Evolutionary conservation across 2,888 invertebrate genomes (phyloP), one percentile per base, ranked within the genome.

Genomic region (Hylaea fasciaria): DNA sequence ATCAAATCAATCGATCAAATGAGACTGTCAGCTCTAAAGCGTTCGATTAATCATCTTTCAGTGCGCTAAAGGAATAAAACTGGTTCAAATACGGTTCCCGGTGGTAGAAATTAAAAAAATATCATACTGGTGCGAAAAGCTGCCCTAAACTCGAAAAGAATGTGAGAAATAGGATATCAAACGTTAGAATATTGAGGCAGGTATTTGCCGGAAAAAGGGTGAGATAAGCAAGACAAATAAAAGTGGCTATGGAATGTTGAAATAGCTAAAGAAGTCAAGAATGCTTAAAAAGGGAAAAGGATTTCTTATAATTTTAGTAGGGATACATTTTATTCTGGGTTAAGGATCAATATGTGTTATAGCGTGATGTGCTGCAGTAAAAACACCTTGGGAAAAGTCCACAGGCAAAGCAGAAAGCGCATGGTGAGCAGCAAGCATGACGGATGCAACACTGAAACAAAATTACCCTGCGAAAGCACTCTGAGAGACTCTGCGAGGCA

Each of bases 401-500:
- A n/a, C n/a, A n/a, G n/a, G n/a, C n/a, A n/a, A n/a, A n/a, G n/a
- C n/a, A n/a, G n/a, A n/a, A n/a, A n/a, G n/a, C n/a, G n/a, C n/a
- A n/a, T n/a, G n/a, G n/a, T n/a, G 22, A 22, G 22, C 22, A 22
- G 22, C 3, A 22, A 22, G 22, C 22, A n/a, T 28, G 4, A 28
- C 32, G 10, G 32, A 32, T 7, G 4, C 9, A 32, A 7, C 10
- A 8, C 1, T 7, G 7, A 32, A 32, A 32, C 9, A 32, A 1
- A 35, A 12, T 75, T 82, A 93, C 93, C 85, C 83, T 85, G 22
- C 85, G 85, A 66, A 94, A 94, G 66, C 93, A 93, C 50, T 87
- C 86, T 0, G 93, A 93, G 2, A 94, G 83, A 55, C 93, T 92
- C 71, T 91, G 89, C 12, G 94, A 93, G 0, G 95, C 95, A 41